A percentile compares a stretch with the other conserved stretches of the same genome.
phyloP scores from a whole-genome alignment of 2,797 vertebrate species.

The Carduelis carduelis region DNA sequence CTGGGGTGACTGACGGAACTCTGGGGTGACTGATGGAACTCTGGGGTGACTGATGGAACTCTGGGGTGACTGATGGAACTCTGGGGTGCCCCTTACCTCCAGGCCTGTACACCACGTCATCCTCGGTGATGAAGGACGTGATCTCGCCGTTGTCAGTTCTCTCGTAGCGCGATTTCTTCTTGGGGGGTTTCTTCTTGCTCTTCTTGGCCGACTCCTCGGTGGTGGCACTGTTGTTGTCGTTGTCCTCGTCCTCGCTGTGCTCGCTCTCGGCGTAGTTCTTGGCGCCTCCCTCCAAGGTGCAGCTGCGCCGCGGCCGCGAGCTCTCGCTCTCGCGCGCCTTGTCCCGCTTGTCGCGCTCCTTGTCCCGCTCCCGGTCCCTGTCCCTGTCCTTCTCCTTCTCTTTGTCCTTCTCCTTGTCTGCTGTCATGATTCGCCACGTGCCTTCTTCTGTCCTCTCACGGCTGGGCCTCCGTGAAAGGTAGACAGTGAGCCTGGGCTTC shows the following conservation, averaged over 20 bases:
- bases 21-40: too few relatives aligned
- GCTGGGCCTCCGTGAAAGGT: slow-evolving; percentile 99
- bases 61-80: too few relatives aligned
- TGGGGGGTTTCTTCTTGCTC: slow-evolving; percentile 94
- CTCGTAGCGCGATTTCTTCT: slow-evolving; percentile 97
- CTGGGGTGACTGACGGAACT: too few relatives aligned
- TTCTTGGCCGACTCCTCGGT: slow-evolving; percentile 92
- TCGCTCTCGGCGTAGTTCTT: slow-evolving; percentile 98
- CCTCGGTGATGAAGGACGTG: slow-evolving; percentile 95
- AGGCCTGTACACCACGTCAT: slow-evolving; percentile 93
- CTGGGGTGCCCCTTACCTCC: slow-evolving; percentile 82
- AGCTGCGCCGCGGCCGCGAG: slow-evolving; percentile 92
- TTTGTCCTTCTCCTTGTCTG: slow-evolving; percentile 94
- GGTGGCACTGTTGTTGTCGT: slow-evolving; percentile 87
- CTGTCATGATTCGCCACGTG: slow-evolving; percentile 99
- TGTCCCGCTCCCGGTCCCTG: slow-evolving; percentile 88
- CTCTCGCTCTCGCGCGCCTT: slow-evolving; percentile 87
- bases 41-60: too few relatives aligned
- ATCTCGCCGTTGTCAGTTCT: slow-evolving; percentile 95
- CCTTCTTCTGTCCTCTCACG: slow-evolving; percentile 99
- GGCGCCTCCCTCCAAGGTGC: slow-evolving; percentile 94
- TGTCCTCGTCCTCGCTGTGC: slow-evolving; percentile 96
- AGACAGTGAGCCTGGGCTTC: slow-evolving; percentile 99
- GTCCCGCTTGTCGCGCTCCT: slow-evolving; percentile 91
- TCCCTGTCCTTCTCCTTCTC: slow-evolving; percentile 96